phyloP scores from a whole-genome alignment of 1,140 invertebrate species.

The Tetramorium parvispinum region DNA sequence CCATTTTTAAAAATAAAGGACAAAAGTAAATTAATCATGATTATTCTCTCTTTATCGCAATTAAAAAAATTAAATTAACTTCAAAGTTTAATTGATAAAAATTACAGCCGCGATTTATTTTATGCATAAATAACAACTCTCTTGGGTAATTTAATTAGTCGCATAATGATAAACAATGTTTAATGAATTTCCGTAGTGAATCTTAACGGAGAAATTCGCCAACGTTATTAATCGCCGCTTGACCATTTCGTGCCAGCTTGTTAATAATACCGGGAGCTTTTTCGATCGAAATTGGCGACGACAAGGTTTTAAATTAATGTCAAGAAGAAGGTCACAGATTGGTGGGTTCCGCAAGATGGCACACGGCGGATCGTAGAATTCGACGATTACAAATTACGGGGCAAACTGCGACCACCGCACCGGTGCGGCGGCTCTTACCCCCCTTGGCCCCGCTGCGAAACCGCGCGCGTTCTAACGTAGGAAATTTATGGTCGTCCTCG shows the following conservation, averaged over 20 bases:
- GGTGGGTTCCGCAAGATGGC: slow-evolving; percentile 47
- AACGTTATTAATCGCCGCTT: slow-evolving; percentile 37
- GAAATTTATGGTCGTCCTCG: slow-evolving; percentile 69
- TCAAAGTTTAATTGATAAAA: background rate
- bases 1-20: background rate
- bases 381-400: slow-evolving; percentile 67
- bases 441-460: slow-evolving; percentile 12
- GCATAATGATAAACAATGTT: slow-evolving; percentile 18
- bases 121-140: background rate
- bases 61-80: too few relatives aligned
- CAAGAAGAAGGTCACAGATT: slow-evolving; percentile 52
- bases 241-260: slow-evolving; percentile 30
- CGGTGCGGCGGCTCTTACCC: slow-evolving; percentile 5
- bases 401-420: slow-evolving; percentile 58
- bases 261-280: slow-evolving; percentile 65
- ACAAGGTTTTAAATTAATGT: slow-evolving; percentile 60
- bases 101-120: background rate
- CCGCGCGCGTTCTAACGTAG: slow-evolving; percentile 58
- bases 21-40: background rate
- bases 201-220: background rate
- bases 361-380: slow-evolving; percentile 56
- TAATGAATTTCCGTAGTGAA: slow-evolving; percentile 12
- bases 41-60: background rate
- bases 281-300: slow-evolving; percentile 52
- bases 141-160: background rate